phyloP scores from a whole-genome alignment of 2,888 invertebrate species.

The Epirrhoe alternata region DNA sequence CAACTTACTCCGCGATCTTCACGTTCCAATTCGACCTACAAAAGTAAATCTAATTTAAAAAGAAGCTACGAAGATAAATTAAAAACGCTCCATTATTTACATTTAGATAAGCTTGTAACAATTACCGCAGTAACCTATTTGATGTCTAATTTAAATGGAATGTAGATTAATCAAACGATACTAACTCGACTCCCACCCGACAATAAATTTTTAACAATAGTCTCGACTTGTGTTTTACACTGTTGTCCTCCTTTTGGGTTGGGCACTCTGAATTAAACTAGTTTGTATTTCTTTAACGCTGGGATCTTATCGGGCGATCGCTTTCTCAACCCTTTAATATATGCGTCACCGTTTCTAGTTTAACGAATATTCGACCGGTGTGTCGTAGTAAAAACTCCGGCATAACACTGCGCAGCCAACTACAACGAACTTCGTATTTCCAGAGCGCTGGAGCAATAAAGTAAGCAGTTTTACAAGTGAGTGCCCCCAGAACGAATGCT shows the following conservation, averaged over 20 bases:
- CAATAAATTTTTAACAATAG: slow-evolving; percentile 78
- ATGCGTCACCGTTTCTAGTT: slow-evolving; percentile 70
- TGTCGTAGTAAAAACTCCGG: slow-evolving; percentile 56
- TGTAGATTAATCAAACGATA: slow-evolving; percentile 80
- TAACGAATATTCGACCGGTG: slow-evolving; percentile 58
- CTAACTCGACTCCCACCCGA: slow-evolving; percentile 68
- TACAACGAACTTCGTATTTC: slow-evolving; percentile 66
- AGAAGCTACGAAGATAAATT: slow-evolving; percentile 33
- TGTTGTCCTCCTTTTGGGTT: slow-evolving; percentile 70
- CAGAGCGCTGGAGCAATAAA: slow-evolving; percentile 71
- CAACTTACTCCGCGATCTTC: slow-evolving; percentile 11
- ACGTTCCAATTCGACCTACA: slow-evolving; percentile 4
- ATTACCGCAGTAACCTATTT: slow-evolving; percentile 70
- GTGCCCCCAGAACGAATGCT: slow-evolving; percentile 70
- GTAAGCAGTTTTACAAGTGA: slow-evolving; percentile 78
- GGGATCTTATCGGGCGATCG: slow-evolving; percentile 76
- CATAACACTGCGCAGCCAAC: slow-evolving; percentile 57
- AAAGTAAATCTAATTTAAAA: slow-evolving; percentile 26
- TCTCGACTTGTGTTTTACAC: slow-evolving; percentile 74
- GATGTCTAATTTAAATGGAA: slow-evolving; percentile 77
- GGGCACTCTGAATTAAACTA: slow-evolving; percentile 73
- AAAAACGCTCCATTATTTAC: slow-evolving; percentile 61
- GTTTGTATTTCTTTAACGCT: slow-evolving; percentile 74
- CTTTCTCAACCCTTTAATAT: slow-evolving; percentile 79
- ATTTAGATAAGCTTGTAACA: slow-evolving; percentile 68